Base-by-base conservation (phyloP, 2,797 vertebrate genomes). In the Loris lydekkerianus region DNA sequence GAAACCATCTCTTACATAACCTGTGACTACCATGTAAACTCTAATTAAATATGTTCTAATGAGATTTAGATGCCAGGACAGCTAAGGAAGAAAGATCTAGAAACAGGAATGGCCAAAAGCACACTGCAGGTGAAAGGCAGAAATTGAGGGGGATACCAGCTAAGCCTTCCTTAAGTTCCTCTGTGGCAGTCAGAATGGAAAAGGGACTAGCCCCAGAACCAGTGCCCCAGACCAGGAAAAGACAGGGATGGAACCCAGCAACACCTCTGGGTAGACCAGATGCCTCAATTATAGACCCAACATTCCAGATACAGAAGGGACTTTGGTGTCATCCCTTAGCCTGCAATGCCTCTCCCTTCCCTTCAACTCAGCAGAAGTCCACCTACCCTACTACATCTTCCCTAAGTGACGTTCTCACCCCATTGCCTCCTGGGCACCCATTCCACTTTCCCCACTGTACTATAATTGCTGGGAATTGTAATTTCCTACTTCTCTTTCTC, bases 41-140 rank as follows among this genome's bases (percentile, higher is more conserved):
- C 63, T 60, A 49, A 21, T 72, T 60, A 88, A 85, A 11, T 10
- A 23, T n/a, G 67, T 58, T 20, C 34, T 80, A 60, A 4, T 7
- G 17, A 63, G 81, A 63, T 15, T 75, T 23, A 65, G 5, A 10
- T 20, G n/a, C 58, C 40, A 14, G 23, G 17, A 43, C 43, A 61
- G 34, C 21, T 5, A 31, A 29, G 34, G 69, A 70, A 37, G 61
- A 76, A 63, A 27, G 37, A 37, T 21, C 70, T 18, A 61, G 77
- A 82, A 61, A 56, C 67, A 20, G 2, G 81, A 29, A 34, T 1
- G 34, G 83, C 40, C 63, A 29, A 53, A 46, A 61, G 76, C 3
- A 21, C 49, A 53, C 0, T 0, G 17, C 1, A 15, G 60, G 61
- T 14, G 27, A 37, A 58, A 3, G 60, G 61, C 17, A 31, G 56